phyloP scores from a whole-genome alignment of 2,113 vertebrate species.

The Tachysurus vachellii region DNA sequence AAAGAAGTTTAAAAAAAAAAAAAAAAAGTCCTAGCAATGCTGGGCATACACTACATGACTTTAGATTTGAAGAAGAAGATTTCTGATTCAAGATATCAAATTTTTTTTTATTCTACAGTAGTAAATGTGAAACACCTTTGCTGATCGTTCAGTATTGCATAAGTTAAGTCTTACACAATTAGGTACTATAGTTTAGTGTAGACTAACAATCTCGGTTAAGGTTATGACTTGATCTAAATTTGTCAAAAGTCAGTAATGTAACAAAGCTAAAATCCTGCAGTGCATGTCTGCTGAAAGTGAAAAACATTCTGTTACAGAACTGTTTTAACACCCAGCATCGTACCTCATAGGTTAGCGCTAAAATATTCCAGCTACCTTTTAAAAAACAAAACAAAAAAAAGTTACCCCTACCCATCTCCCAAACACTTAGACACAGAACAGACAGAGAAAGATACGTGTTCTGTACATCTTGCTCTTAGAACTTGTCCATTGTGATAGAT shows the following conservation, averaged over 20 bases:
- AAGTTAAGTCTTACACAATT: background rate
- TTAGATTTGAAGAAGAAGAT: background rate
- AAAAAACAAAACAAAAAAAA: background rate
- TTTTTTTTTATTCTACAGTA: background rate
- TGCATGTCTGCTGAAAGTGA: background rate
- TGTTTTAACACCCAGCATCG: slow-evolving; percentile 12
- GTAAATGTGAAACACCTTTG: background rate
- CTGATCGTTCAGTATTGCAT: background rate
- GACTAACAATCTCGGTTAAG: background rate
- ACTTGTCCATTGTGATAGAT: slow-evolving; percentile 87
- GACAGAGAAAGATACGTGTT: slow-evolving; percentile 64
- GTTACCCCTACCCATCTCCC: slow-evolving; percentile 29
- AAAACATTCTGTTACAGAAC: background rate
- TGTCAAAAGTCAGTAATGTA: background rate
- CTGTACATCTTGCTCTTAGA: slow-evolving; percentile 87
- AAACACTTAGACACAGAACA: slow-evolving; percentile 73
- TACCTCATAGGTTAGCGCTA: slow-evolving; percentile 16
- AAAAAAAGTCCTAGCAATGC: slow-evolving; percentile 4
- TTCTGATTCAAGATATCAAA: background rate
- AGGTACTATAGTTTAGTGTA: background rate
- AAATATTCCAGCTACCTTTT: slow-evolving; percentile 33
- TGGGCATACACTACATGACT: background rate
- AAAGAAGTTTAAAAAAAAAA: background rate
- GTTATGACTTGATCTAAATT: background rate
- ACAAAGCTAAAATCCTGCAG: background rate